Base-by-base conservation (phyloP, 2,113 vertebrate genomes). In the Laticauda laticaudata region DNA sequence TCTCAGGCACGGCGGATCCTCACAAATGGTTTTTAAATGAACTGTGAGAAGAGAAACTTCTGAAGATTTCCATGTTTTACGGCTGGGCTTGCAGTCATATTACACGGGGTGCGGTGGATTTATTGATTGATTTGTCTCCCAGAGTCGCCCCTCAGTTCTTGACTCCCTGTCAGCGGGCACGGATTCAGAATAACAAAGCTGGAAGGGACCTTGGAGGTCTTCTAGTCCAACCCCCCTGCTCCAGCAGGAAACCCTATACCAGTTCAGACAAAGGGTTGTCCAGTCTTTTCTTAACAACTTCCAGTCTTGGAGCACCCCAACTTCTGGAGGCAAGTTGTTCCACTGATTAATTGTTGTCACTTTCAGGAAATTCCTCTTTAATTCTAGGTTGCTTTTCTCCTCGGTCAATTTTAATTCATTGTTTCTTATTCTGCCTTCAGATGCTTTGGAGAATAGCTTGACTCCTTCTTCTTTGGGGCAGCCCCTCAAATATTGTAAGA, bases 11-110 rank as follows among this genome's bases (percentile, higher is more conserved):
- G 95, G 97, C 97, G 94, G 97, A 94, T 95, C 96, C 96, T 98
- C 97, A 96, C 97, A 98, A 98, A 98, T 97, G 97, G 97, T 94
- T 98, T 98, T 98, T 97, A 97, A 98, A 98, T 97, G 97, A 98
- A 94, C 98, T 98, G 98, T 97, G 97, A 98, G 75, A 53, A 97
- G 95, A 98, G 97, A 98, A 98, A 97, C 97, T 94, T 96, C 95
- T 94, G 96, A 90, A 89, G 86, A 96, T 97, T 97, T 97, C 96
- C 96, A 96, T 39, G 34, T 81, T 81, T 81, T 81, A 9, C 34
- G 21, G 69, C 69, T 81, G 69, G 69, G 6, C 5, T 81, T 81
- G n/a, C 69, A 9, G 9, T 39, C 34, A 0, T 9, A 18, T 81
- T 69, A 2, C 61, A 5, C 1, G 29, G 4, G 29, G 61, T 0